Percentiles rank a stretch among this genome's conserved stretches.
Conservation (phyloP, 2,888 invertebrate genomes). For the Amphipyra berbera region DNA sequence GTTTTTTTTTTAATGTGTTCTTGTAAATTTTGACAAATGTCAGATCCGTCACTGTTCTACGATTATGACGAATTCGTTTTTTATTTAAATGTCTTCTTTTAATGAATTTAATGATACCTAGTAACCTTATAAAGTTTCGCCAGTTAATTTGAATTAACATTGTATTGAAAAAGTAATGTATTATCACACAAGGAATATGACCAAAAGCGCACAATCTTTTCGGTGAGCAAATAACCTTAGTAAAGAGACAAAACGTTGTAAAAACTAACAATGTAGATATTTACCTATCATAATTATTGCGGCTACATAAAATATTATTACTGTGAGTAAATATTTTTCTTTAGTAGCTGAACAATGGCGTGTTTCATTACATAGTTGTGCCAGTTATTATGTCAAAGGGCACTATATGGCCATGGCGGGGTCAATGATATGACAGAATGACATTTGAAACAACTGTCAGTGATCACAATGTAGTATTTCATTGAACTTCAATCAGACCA, state of each 20-base stretch:
- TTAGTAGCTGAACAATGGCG: conserved; percentile 64
- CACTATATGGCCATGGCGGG: conserved; percentile 46
- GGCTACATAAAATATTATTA: conserved; percentile 53
- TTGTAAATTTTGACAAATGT: too few relatives aligned
- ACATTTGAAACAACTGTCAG: conserved; percentile 47
- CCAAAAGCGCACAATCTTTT: too few relatives aligned
- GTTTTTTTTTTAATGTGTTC: too few relatives aligned
- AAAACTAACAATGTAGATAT: conserved; percentile 40
- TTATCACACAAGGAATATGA: too few relatives aligned
- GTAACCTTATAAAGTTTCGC: too few relatives aligned
- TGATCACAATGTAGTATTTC: conserved; percentile 27
- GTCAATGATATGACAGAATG: conserved; percentile 46
- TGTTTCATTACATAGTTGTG: conserved; percentile 69
- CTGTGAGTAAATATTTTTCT: conserved; percentile 52
- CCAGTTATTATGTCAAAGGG: conserved; percentile 58
- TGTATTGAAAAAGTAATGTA: too few relatives aligned
- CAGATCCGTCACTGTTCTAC: too few relatives aligned
- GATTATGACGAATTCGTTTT: too few relatives aligned
- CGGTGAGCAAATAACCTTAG: neutral
- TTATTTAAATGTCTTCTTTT: too few relatives aligned
- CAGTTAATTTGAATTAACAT: too few relatives aligned
- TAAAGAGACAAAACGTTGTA: neutral
- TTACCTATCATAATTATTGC: conserved; percentile 24
- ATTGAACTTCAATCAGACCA: conserved; percentile 45
- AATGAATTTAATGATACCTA: too few relatives aligned